Conservation (phyloP, 2,797 vertebrate species). For the Hemitrygon akajei region DNA sequence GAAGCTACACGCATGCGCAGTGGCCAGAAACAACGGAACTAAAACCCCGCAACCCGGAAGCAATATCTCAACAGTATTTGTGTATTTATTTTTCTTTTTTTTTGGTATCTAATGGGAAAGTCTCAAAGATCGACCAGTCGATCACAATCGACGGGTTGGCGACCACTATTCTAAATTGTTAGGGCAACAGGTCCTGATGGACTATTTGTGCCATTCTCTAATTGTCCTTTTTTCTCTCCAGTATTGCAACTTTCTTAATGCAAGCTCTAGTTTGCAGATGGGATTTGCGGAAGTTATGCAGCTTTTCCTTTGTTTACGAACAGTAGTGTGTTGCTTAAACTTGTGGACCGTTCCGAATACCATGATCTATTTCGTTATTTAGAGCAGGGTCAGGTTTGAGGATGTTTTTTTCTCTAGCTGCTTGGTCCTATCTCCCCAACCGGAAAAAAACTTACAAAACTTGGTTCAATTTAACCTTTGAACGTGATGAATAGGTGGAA, state of each 20-base stretch:
- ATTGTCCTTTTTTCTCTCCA: not conserved
- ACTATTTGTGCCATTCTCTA: not conserved
- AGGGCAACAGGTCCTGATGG: not conserved
- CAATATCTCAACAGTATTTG: no score
- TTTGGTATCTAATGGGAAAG: no score
- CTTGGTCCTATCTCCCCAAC: not conserved
- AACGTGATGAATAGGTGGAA: not conserved
- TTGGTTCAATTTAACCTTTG: slow-evolving; percentile 10
- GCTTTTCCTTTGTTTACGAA: not conserved
- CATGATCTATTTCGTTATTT: not conserved
- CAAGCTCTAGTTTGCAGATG: not conserved
- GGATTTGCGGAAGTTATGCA: not conserved
- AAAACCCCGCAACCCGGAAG: no score
- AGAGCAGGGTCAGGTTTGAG: not conserved
- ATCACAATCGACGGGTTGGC: no score
- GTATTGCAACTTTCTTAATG: not conserved
- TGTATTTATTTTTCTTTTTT: no score
- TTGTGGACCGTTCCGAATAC: not conserved
- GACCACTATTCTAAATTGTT: no score
- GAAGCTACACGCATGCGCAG: no score
- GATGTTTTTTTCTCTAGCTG: not conserved
- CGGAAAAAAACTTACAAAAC: not conserved
- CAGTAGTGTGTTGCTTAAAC: not conserved
- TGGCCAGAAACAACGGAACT: no score
- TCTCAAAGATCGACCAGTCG: no score